Evolutionary conservation across 2,113 vertebrate genomes (phyloP).

Genomic region (Dinomys branickii): DNA sequence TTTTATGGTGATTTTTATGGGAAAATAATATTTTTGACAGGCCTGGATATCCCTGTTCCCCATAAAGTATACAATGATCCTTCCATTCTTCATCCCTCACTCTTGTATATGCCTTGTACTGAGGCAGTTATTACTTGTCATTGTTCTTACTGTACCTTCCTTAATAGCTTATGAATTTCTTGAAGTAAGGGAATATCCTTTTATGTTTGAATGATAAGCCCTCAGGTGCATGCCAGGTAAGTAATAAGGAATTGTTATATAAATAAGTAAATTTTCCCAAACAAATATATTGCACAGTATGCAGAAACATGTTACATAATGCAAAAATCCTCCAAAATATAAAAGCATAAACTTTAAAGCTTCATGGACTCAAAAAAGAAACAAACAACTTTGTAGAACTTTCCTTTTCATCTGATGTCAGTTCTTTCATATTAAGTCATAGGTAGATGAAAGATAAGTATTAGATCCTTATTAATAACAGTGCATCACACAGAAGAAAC

Average conservation of each 20-base stretch:
- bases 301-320: not conserved
- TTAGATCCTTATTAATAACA: not conserved
- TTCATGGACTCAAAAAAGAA: not conserved
- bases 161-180: not conserved
- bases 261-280: conserved; percentile 11
- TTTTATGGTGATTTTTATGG: not conserved
- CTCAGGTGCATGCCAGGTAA: not conserved
- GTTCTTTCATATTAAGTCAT: not conserved
- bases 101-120: not conserved
- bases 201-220: not conserved
- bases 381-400: not conserved
- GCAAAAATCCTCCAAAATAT: not conserved
- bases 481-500: not conserved
- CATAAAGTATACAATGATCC: accelerated
- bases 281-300: not conserved
- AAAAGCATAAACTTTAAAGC: not conserved
- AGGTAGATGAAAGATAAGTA: not conserved
- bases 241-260: not conserved
- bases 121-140: not conserved
- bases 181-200: conserved; percentile 16
- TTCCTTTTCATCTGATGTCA: not conserved
- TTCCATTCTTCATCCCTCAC: no score
- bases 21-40: not conserved
- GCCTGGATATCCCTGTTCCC: not conserved
- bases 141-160: not conserved